Conservation (phyloP, 2,113 vertebrate species). For the Crocuta crocuta region DNA sequence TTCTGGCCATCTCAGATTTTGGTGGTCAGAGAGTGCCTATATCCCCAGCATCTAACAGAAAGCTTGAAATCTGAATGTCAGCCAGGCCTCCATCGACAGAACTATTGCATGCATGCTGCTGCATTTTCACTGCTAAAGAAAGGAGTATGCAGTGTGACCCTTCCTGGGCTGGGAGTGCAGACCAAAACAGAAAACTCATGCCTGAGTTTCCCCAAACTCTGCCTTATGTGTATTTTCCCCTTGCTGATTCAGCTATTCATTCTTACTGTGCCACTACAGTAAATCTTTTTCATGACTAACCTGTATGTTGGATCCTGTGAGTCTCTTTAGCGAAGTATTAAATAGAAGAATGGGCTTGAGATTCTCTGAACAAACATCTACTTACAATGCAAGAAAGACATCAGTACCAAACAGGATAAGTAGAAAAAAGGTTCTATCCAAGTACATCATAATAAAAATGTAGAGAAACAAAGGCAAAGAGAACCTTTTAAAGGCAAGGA, state of each 20-base stretch:
- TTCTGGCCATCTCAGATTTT: neutral
- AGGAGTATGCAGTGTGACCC: neutral
- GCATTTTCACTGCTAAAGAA: neutral
- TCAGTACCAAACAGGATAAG: neutral
- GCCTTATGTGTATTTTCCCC: neutral
- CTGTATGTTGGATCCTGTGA: neutral
- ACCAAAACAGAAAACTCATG: neutral
- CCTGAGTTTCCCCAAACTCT: neutral
- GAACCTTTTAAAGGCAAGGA: neutral
- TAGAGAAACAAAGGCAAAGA: neutral
- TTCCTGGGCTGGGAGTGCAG: neutral
- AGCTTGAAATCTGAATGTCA: neutral
- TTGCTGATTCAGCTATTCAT: neutral
- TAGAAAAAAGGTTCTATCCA: neutral
- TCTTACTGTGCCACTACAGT: neutral
- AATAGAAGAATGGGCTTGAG: neutral
- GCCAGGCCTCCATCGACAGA: neutral
- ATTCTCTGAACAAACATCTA: neutral
- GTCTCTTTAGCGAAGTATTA: neutral
- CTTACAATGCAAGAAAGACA: neutral
- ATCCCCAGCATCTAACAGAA: neutral
- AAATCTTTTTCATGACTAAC: neutral
- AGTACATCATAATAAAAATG: neutral
- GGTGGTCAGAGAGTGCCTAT: neutral
- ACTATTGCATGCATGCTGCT: neutral